These are phyloP conservation scores for Allygus modestus DNA, from an alignment of 2,888 invertebrate species.

Conservation along the genomic window DNA sequence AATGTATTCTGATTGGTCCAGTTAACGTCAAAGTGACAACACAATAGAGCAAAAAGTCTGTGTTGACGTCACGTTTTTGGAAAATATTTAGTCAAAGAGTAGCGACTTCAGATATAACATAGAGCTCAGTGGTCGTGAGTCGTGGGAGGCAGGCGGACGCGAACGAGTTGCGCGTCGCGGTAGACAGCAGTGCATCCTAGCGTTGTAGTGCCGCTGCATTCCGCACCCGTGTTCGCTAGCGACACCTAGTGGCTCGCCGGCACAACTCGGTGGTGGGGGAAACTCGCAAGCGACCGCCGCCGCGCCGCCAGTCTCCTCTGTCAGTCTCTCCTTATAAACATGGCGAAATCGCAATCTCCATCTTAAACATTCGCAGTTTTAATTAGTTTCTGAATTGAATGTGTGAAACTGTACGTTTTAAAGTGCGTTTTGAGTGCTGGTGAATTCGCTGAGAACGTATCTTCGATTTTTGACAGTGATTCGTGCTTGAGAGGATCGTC, in stretches of 20 bases:
- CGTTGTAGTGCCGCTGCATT: conserved; percentile 43
- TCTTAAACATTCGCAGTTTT: conserved; percentile 16
- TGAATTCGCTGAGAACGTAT: neutral
- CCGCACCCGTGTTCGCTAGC: conserved; percentile 53
- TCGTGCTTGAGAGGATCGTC: conserved; percentile 31
- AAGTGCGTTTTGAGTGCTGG: conserved; percentile 35
- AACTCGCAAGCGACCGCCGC: conserved; percentile 38
- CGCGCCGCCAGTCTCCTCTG: conserved; percentile 31
- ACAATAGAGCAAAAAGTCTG: too few relatives aligned
- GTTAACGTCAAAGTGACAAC: too few relatives aligned
- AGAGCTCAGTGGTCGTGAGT: too few relatives aligned
- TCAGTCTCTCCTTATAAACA: conserved; percentile 19
- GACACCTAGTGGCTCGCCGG: conserved; percentile 46
- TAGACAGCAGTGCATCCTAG: conserved; percentile 53
- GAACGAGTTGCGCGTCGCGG: conserved; percentile 29
- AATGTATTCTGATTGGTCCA: too few relatives aligned
- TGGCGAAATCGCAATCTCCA: neutral
- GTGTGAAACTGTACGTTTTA: conserved; percentile 34
- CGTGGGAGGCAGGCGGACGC: neutral
- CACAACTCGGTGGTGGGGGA: conserved; percentile 36
- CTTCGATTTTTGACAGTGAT: conserved; percentile 10
- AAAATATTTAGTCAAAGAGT: too few relatives aligned
- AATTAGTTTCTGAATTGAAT: conserved; percentile 20
- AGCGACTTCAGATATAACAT: too few relatives aligned
- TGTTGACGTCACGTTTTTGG: too few relatives aligned